phyloP scores from a whole-genome alignment of 2,113 vertebrate genomes.

The Anarrhichthys ocellatus region DNA sequence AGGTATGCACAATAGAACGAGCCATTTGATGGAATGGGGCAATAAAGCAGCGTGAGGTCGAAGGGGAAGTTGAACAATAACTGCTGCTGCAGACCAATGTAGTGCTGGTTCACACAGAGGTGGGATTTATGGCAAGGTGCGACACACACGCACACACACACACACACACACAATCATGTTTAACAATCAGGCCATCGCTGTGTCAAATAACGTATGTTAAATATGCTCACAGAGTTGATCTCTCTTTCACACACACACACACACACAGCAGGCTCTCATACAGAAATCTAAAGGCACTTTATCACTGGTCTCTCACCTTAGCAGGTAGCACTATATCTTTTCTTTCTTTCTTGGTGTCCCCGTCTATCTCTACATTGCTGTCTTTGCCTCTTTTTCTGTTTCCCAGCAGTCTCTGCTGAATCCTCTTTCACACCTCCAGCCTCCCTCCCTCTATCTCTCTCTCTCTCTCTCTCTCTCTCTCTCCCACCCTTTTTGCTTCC shows the following conservation, averaged over 20 bases:
- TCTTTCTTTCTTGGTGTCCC: constrained; percentile 29
- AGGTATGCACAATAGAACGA: constrained; percentile 17
- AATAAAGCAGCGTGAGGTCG: constrained; percentile 64
- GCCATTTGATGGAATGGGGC: constrained; percentile 49
- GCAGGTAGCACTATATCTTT: constrained; percentile 34
- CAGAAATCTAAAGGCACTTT: constrained; percentile 34
- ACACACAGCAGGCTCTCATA: constrained; percentile 16
- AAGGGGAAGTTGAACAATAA: constrained; percentile 65
- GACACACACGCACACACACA: constrained; percentile 4
- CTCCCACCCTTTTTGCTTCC: background rate
- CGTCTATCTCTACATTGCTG: constrained; percentile 34
- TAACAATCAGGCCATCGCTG: constrained; percentile 8
- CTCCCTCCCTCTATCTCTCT: background rate
- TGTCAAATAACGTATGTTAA: background rate
- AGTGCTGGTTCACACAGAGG: constrained; percentile 15
- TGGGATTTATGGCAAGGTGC: constrained; percentile 43
- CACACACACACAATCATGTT: constrained; percentile 9
- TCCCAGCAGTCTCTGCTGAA: constrained; percentile 34
- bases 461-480: background rate
- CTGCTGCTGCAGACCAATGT: constrained; percentile 42
- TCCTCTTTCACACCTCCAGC: constrained; percentile 52
- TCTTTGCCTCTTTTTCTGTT: constrained; percentile 28
- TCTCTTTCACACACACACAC: constrained; percentile 17
- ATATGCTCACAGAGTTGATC: constrained; percentile 2
- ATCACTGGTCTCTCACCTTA: constrained; percentile 44